These are phyloP conservation scores for Drosophila neotestacea DNA, from an alignment of 2,888 invertebrate genomes.

Conservation along the genomic window DNA sequence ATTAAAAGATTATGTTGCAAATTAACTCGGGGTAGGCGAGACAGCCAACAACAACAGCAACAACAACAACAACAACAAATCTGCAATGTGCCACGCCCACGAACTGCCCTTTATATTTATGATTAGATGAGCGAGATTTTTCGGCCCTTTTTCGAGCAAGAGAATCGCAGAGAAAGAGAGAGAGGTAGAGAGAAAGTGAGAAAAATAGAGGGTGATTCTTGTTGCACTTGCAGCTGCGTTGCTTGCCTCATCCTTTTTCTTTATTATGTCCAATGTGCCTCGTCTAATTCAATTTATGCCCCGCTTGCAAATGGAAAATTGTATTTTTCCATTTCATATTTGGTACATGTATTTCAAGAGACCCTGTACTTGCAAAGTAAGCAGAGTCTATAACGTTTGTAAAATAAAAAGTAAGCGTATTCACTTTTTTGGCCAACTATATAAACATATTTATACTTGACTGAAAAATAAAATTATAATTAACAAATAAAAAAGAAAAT, in stretches of 20 bases:
- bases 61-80: conserved; percentile 11
- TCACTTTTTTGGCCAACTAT: too few relatives aligned
- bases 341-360: conserved; percentile 3
- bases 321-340: conserved; percentile 61
- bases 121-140: conserved; percentile 52
- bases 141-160: background rate
- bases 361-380: background rate
- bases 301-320: conserved; percentile 66
- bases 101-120: conserved; percentile 16
- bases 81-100: conserved; percentile 53
- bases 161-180: too few relatives aligned
- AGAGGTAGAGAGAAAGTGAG: background rate
- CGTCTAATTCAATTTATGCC: conserved; percentile 75
- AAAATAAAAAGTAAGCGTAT: too few relatives aligned
- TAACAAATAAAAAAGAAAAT: too few relatives aligned
- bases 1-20: conserved; percentile 81
- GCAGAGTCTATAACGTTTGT: background rate
- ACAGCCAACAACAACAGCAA: conserved; percentile 1
- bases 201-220: conserved; percentile 23
- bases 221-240: conserved; percentile 71
- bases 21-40: conserved; percentile 66
- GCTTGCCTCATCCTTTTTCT: conserved; percentile 28
- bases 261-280: background rate
- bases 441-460: too few relatives aligned
- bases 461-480: too few relatives aligned